These are phyloP conservation scores for Nasonia vitripennis DNA, from an alignment of 1,140 invertebrate species.

Conservation along the genomic window DNA sequence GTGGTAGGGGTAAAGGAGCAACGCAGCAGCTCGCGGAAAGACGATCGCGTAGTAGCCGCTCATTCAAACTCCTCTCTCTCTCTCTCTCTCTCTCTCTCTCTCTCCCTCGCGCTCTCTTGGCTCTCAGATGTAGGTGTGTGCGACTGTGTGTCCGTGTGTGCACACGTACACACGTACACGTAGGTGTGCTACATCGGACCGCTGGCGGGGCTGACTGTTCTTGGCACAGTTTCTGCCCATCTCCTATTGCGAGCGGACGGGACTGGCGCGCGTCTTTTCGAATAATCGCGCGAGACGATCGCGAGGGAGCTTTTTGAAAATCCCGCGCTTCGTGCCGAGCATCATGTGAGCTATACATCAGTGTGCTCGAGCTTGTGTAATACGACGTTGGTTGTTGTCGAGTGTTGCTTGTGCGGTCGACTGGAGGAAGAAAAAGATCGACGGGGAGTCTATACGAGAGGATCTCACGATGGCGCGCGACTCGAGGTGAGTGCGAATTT, in stretches of 20 bases:
- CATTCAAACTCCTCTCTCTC: conserved; percentile 29
- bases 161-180: background rate
- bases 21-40: background rate
- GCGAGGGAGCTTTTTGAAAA: background rate
- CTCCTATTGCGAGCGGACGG: conserved; percentile 64
- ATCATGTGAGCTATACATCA: background rate
- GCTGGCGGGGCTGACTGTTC: conserved; percentile 56
- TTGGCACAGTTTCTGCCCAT: conserved; percentile 71
- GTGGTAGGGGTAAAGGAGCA: background rate
- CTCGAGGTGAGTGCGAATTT: background rate
- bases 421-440: too few species aligned
- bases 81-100: background rate
- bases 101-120: too few species aligned
- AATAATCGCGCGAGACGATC: background rate
- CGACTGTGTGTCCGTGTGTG: background rate
- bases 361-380: background rate
- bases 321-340: background rate
- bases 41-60: background rate
- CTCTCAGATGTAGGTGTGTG: background rate
- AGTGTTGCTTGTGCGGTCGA: background rate
- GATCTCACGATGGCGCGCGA: background rate
- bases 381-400: background rate
- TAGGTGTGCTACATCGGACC: background rate
- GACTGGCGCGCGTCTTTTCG: background rate
- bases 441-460: too few species aligned